Evolutionary conservation across 2,113 vertebrate species (phyloP).

Genomic region (Bufo bufo): DNA sequence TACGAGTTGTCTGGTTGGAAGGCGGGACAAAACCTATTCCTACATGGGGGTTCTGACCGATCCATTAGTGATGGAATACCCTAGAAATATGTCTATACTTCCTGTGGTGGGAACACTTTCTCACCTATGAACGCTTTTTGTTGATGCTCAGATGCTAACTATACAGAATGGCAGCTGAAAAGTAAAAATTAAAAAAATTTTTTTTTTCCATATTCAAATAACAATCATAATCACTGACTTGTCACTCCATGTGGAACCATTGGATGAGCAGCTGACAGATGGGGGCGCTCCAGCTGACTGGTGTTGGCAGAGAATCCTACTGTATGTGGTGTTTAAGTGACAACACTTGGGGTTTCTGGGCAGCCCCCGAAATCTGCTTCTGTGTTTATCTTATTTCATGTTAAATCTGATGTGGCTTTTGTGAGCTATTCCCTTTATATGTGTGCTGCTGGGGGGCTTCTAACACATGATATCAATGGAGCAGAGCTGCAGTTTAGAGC

Average conservation of each 20-base stretch:
- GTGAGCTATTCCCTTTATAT: slow-evolving; percentile 3
- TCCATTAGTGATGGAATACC: no score
- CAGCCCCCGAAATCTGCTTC: slow-evolving; percentile 5
- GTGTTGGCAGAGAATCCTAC: background rate
- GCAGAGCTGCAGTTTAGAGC: background rate
- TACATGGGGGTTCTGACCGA: no score
- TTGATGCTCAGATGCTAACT: background rate
- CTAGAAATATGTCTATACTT: no score
- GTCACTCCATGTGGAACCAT: background rate
- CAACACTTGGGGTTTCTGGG: slow-evolving; percentile 35
- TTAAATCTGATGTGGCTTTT: slow-evolving; percentile 32
- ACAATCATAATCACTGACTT: background rate
- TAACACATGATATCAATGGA: background rate
- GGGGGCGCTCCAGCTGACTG: background rate
- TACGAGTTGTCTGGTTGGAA: no score
- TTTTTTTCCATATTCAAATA: background rate
- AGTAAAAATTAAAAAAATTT: background rate
- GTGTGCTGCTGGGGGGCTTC: background rate
- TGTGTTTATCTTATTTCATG: slow-evolving; percentile 13
- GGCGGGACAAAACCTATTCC: no score
- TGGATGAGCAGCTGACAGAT: background rate
- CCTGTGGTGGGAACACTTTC: background rate
- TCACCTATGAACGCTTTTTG: background rate
- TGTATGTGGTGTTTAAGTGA: slow-evolving; percentile 25
- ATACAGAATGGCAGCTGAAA: background rate